phyloP scores from a whole-genome alignment of 2,113 vertebrate genomes.

The Neolamprologus variostigma region DNA sequence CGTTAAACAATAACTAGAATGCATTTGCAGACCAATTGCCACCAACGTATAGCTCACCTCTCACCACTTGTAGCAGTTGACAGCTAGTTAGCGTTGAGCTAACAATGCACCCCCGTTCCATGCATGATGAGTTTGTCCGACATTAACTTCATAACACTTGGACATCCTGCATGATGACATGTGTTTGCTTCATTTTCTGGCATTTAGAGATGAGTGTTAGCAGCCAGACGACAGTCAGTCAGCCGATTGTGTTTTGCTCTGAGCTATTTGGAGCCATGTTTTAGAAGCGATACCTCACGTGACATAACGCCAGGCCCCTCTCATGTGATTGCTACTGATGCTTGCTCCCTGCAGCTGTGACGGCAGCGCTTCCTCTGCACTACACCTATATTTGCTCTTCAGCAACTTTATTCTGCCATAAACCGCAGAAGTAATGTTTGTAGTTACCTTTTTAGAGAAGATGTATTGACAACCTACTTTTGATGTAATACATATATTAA shows the following conservation, averaged over 20 bases:
- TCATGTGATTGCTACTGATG: constrained; percentile 29
- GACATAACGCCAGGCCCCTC: constrained; percentile 44
- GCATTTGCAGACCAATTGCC: not conserved
- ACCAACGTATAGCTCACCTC: constrained; percentile 12
- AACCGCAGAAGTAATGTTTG: not conserved
- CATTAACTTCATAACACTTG: not conserved
- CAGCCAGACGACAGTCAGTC: not conserved
- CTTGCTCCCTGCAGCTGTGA: not conserved
- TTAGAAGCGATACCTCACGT: constrained; percentile 62
- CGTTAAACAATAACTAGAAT: not conserved
- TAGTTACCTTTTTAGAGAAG: not conserved
- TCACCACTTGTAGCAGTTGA: constrained; percentile 31
- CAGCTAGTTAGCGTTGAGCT: constrained; percentile 35
- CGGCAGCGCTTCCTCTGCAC: not conserved
- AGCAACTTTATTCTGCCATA: not conserved
- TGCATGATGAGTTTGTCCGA: not conserved
- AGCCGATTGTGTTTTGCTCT: constrained; percentile 21
- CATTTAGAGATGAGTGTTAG: not conserved
- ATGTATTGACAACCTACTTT: not conserved
- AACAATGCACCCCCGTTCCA: not conserved
- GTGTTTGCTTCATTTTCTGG: not conserved
- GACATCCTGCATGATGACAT: not conserved
- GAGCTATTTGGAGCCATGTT: constrained; percentile 65
- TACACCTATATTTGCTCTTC: not conserved
- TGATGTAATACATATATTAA: not conserved